Conservation (phyloP, 1,140 invertebrate genomes). For the Hypsibius dujardini region DNA sequence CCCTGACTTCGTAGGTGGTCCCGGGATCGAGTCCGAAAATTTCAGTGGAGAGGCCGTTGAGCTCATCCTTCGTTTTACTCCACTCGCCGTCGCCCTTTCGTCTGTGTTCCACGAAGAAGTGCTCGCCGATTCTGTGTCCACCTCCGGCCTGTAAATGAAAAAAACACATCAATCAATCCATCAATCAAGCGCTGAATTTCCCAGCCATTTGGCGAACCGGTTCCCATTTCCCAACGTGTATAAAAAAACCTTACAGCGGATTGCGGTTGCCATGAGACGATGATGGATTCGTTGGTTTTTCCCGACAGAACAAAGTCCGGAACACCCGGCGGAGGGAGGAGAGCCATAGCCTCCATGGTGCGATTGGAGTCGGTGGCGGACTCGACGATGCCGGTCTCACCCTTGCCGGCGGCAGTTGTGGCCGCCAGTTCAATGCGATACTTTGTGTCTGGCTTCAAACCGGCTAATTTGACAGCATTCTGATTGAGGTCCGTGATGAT, state of each 20-base stretch:
- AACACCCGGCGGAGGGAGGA: not conserved
- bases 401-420: constrained; percentile 61
- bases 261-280: not conserved
- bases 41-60: constrained; percentile 38
- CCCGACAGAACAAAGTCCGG: not conserved
- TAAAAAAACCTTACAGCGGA: no score
- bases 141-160: no score
- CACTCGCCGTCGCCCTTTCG: constrained; percentile 51
- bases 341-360: constrained; percentile 1
- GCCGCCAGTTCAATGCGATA: constrained; percentile 65
- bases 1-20: constrained; percentile 64
- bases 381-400: constrained; percentile 35
- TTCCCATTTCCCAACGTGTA: no score
- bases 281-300: constrained; percentile 7
- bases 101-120: constrained; percentile 24
- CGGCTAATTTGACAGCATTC: constrained; percentile 62
- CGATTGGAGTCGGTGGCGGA: constrained; percentile 17
- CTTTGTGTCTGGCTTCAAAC: constrained; percentile 61
- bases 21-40: constrained; percentile 52
- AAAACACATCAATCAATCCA: no score
- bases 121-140: not conserved
- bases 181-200: no score
- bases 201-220: no score
- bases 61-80: constrained; percentile 43
- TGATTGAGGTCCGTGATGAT: constrained; percentile 54